phyloP scores from a whole-genome alignment of 2,113 vertebrate genomes.

The Craseonycteris thonglongyai region DNA sequence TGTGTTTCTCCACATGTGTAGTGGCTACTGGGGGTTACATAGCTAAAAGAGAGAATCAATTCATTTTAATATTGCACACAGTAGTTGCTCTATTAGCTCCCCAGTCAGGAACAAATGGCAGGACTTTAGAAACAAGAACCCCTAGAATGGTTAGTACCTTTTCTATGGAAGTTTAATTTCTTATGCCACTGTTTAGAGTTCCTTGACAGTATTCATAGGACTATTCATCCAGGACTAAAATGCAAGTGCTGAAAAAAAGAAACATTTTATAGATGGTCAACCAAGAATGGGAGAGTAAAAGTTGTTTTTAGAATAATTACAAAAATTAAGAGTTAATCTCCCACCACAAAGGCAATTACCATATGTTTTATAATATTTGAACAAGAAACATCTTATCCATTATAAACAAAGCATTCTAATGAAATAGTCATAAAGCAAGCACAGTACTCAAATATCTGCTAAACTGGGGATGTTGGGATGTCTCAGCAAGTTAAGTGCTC shows the following conservation, averaged over 20 bases:
- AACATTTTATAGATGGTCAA: neutral
- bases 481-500: too few relatives aligned
- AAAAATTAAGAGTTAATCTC: neutral
- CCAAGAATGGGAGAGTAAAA: neutral
- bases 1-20: neutral
- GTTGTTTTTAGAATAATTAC: neutral
- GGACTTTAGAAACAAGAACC: neutral
- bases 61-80: neutral
- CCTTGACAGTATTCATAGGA: neutral
- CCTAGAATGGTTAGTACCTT: neutral
- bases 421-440: neutral
- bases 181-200: neutral
- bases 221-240: neutral
- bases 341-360: neutral
- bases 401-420: neutral
- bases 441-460: neutral
- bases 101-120: neutral
- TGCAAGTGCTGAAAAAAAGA: neutral
- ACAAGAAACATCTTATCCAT: neutral
- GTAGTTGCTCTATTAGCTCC: neutral
- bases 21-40: neutral
- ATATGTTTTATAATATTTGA: slow-evolving; percentile 3
- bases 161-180: neutral
- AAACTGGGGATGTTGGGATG: too few relatives aligned
- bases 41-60: neutral